Base-by-base conservation (phyloP, 2,113 vertebrate species). In the Noturus placidus region DNA sequence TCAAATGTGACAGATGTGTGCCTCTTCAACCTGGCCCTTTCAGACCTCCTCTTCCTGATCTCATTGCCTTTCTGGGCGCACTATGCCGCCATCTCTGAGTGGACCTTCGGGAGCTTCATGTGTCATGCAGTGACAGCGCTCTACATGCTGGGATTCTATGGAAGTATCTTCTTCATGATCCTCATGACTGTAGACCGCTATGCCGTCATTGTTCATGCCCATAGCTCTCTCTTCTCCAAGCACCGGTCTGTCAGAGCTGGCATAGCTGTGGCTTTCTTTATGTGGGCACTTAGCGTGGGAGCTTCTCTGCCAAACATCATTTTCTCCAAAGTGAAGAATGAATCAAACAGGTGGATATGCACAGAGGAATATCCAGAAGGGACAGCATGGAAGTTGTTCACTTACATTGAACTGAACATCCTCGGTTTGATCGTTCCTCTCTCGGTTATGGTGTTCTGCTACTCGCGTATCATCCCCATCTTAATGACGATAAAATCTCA, bases 111-210 rank as follows among this genome's bases (percentile, higher is more conserved):
- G 22, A 87, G 91, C 1, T 86, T 82, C 0, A 89, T 97, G 94
- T 98, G 97, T 89, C 95, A 94, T 67, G 86, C 96, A 42, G 25
- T 95, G 19, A 93, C 95, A 0, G 94, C 93, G 9, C 13, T 93
- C 33, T 96, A 96, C 59, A 92, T 85, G 67, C 50, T 93, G 0
- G 96, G 97, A 15, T 98, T 96, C 90, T 97, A 96, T 90, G 96
- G 95, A 90, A 95, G 96, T 42, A 94, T 94, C 90, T 97, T 98
- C 91, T 97, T 97, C 84, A 94, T 98, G 92, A 94, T 97, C 2
- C 91, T 95, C 87, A 97, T 97, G 96, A 97, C 96, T 0, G 0
- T 97, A 0, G 97, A 98, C 93, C 95, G 97, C 88, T 99, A 98
- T 50, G 9, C 96, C 85, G 94, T 96, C 25, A 94, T 99, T 0